phyloP scores from a whole-genome alignment of 2,113 vertebrate species.

The Peucedramus taeniatus region DNA sequence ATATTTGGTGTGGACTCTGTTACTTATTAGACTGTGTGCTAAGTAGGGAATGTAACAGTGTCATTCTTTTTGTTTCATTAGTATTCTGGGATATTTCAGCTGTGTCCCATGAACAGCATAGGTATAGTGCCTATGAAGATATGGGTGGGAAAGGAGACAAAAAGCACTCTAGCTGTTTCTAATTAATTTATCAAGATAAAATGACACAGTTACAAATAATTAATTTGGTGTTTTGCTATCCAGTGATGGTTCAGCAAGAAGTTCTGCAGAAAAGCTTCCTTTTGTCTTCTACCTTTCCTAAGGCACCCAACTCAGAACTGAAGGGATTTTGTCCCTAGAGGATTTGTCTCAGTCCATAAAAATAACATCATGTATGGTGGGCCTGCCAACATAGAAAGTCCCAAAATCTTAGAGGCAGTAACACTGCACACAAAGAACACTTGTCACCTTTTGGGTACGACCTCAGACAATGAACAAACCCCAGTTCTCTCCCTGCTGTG shows the following conservation, averaged over 20 bases:
- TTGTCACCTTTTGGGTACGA: background rate
- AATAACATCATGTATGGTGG: background rate
- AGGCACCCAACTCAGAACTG: background rate
- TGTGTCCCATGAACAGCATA: background rate
- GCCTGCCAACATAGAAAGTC: background rate
- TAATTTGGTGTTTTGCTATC: background rate
- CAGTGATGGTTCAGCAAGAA: background rate
- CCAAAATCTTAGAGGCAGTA: background rate
- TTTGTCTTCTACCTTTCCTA: background rate
- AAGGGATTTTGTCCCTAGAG: background rate
- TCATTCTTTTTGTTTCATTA: background rate
- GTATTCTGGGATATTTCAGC: background rate
- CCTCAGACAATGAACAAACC: background rate
- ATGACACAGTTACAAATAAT: background rate
- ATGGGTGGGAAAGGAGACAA: background rate
- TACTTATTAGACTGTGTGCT: background rate
- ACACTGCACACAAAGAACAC: background rate
- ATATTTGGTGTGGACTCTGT: background rate
- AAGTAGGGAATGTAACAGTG: background rate
- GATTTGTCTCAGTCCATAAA: background rate
- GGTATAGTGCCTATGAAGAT: background rate
- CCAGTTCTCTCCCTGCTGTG: conserved; percentile 5
- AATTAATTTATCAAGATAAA: background rate
- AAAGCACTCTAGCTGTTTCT: background rate
- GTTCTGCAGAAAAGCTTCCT: background rate